Evolutionary conservation across 2,888 invertebrate genomes (phyloP).

Genomic region (Mesoligia furuncula): DNA sequence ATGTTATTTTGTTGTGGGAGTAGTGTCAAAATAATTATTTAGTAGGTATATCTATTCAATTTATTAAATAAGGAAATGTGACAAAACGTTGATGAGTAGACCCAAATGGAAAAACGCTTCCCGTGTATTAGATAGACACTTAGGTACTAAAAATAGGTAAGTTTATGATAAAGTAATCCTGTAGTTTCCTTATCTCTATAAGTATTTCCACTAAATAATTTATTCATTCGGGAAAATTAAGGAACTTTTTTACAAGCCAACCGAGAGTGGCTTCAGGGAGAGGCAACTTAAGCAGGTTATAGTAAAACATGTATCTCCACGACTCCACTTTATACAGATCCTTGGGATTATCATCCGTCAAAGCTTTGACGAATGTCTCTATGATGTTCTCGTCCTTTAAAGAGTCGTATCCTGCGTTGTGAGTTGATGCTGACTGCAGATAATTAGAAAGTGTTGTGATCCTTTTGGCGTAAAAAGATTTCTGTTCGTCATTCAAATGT

Average conservation of each 20-base stretch:
- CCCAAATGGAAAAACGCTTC: background rate
- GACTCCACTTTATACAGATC: slow-evolving; percentile 93
- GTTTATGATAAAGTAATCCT: background rate
- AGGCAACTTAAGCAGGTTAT: slow-evolving; percentile 91
- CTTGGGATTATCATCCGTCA: slow-evolving; percentile 91
- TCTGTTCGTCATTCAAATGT: slow-evolving; percentile 91
- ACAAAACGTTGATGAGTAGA: background rate
- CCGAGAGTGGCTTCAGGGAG: slow-evolving; percentile 90
- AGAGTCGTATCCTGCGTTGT: slow-evolving; percentile 84
- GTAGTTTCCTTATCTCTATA: slow-evolving; percentile 26
- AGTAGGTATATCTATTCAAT: background rate
- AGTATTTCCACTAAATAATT: slow-evolving; percentile 10
- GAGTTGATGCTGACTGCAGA: slow-evolving; percentile 84
- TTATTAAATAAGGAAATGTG: background rate
- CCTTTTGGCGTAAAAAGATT: slow-evolving; percentile 91
- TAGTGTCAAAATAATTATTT: background rate
- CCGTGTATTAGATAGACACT: background rate
- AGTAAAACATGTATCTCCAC: slow-evolving; percentile 92
- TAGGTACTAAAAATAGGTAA: background rate
- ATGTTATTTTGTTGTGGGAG: background rate
- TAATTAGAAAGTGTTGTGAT: slow-evolving; percentile 92
- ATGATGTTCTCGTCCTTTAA: slow-evolving; percentile 90
- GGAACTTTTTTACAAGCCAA: slow-evolving; percentile 91
- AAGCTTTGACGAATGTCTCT: slow-evolving; percentile 91
- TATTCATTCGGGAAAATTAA: slow-evolving; percentile 90